Conservation (phyloP, 2,113 vertebrate genomes). For the Osmerus eperlanus region DNA sequence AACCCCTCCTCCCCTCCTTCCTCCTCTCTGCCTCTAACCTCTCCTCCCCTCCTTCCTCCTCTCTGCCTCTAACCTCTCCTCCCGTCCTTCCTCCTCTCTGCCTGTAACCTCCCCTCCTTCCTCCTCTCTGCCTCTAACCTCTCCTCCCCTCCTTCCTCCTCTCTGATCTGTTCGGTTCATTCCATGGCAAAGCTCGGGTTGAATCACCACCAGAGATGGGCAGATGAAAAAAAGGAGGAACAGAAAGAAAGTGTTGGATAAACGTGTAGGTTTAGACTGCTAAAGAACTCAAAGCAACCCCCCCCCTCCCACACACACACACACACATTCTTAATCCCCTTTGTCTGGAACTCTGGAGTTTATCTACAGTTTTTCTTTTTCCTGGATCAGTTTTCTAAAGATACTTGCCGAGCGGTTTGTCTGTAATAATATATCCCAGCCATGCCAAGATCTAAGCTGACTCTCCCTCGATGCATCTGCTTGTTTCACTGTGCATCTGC, state of each 20-base stretch:
- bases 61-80: too few species aligned
- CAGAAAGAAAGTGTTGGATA: too few species aligned
- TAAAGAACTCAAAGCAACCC: too few species aligned
- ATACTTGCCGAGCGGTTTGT: constrained; percentile 53
- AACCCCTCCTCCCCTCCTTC: constrained; percentile 29
- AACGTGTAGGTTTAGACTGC: too few species aligned
- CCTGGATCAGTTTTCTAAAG: constrained; percentile 55
- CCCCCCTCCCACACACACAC: constrained; percentile 6
- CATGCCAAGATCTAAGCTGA: too few species aligned
- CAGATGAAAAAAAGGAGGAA: too few species aligned
- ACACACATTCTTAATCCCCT: constrained; percentile 35
- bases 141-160: neutral
- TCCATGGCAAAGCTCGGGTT: too few species aligned
- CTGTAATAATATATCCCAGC: neutral
- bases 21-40: constrained; percentile 15
- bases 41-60: too few species aligned
- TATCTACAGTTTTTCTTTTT: constrained; percentile 64
- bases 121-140: neutral
- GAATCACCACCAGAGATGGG: too few species aligned
- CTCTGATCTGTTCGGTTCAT: neutral
- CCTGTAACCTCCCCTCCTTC: too few species aligned
- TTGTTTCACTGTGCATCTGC: neutral
- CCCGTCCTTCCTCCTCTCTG: too few species aligned
- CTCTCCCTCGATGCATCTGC: neutral
- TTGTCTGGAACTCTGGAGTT: constrained; percentile 51